These are phyloP conservation scores for Corydoras sp. DNA, from an alignment of 2,113 vertebrate species.

Conservation along the genomic window DNA sequence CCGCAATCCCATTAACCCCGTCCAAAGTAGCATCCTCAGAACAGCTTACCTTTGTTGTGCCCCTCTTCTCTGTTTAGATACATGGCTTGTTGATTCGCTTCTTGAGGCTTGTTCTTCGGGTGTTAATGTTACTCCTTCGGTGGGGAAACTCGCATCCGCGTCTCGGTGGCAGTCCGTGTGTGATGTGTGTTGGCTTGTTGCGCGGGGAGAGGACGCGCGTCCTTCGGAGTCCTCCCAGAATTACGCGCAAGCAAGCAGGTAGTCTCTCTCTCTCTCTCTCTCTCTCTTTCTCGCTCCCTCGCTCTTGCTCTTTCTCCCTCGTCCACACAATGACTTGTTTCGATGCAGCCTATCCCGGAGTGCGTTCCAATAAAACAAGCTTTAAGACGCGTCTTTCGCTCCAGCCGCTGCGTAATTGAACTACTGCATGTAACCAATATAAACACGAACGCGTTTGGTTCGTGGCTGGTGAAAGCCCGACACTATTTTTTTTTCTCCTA, in stretches of 20 bases:
- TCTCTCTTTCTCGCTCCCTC: constrained; percentile 15
- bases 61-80: constrained; percentile 74
- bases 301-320: background rate
- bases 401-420: no score
- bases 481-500: no score
- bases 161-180: constrained; percentile 46
- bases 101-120: constrained; percentile 28
- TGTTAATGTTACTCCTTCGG: constrained; percentile 3
- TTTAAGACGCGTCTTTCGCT: no score
- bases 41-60: constrained; percentile 67
- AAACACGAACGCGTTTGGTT: no score
- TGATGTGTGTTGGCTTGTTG: constrained; percentile 67
- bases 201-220: constrained; percentile 52
- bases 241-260: constrained; percentile 57
- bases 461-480: no score
- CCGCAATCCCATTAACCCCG: background rate
- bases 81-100: constrained; percentile 64
- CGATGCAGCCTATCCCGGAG: background rate
- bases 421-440: no score
- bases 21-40: constrained; percentile 5
- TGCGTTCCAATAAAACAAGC: no score
- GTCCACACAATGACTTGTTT: constrained; percentile 25
- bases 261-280: constrained; percentile 34
- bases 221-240: constrained; percentile 62
- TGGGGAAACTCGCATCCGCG: constrained; percentile 46